Evolutionary conservation across 1,140 invertebrate genomes (phyloP).

Genomic region (Hormaphis cornu): DNA sequence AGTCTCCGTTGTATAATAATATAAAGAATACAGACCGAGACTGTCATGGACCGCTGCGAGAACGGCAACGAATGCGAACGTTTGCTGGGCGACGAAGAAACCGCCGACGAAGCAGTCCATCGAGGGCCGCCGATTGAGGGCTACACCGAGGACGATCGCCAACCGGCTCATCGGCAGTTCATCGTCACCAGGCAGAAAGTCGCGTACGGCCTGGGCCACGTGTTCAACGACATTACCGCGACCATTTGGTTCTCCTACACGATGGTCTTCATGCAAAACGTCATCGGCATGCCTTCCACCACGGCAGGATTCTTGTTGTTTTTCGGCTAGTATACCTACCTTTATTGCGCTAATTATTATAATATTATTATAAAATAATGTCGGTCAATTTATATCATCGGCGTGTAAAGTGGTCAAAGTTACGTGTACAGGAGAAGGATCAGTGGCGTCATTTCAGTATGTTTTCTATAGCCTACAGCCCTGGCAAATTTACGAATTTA

Average conservation of each 20-base stretch:
- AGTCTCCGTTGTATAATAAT: too few relatives aligned
- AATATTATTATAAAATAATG: too few relatives aligned
- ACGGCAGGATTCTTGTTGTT: conserved; percentile 68
- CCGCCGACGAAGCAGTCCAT: too few relatives aligned
- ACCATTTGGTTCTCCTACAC: conserved; percentile 92
- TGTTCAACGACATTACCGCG: conserved; percentile 83
- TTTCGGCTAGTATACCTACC: conserved; percentile 51
- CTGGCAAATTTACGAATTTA: too few relatives aligned
- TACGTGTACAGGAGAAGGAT: too few relatives aligned
- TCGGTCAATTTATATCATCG: too few relatives aligned
- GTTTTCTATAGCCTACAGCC: too few relatives aligned
- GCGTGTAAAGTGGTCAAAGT: too few relatives aligned
- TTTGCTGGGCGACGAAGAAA: background rate
- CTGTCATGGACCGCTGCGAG: background rate
- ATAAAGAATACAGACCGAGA: too few relatives aligned
- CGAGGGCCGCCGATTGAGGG: background rate
- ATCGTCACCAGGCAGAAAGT: conserved; percentile 45
- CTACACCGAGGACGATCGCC: background rate
- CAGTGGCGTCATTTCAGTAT: too few relatives aligned
- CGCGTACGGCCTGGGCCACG: conserved; percentile 71
- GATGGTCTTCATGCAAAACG: conserved; percentile 75
- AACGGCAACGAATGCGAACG: conserved; percentile 6
- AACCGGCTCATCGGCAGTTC: background rate
- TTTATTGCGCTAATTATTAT: too few relatives aligned
- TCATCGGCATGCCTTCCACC: conserved; percentile 58